Percentiles rank a stretch among this genome's conserved stretches.
phyloP scores from a whole-genome alignment of 2,888 invertebrate species.

The Nematopogon swammerdamellus region DNA sequence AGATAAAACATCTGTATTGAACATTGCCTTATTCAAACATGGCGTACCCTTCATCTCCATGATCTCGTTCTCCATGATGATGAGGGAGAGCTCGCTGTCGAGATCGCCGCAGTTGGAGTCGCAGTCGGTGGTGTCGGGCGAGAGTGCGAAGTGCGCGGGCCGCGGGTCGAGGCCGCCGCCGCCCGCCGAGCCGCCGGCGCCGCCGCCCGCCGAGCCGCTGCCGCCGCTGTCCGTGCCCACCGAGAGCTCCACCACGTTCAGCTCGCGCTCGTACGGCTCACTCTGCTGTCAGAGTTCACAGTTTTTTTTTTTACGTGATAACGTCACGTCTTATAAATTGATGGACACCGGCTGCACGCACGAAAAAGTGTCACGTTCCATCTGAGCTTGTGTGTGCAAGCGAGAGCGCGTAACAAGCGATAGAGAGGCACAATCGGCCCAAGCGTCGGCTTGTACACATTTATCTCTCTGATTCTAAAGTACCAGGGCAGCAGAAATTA shows the following conservation, averaged over 20 bases:
- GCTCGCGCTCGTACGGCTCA: constrained; percentile 50
- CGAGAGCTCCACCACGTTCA: constrained; percentile 58
- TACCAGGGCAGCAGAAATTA: no score
- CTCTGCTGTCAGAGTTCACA: constrained; percentile 24
- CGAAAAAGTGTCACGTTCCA: no score
- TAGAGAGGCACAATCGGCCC: no score
- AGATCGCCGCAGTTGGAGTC: constrained; percentile 85
- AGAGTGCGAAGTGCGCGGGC: constrained; percentile 72
- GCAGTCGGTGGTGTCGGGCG: constrained; percentile 90
- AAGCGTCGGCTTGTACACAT: no score
- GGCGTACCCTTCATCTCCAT: constrained; percentile 35
- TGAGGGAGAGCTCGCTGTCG: constrained; percentile 79
- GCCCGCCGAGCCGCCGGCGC: constrained; percentile 15
- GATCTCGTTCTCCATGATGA: constrained; percentile 67
- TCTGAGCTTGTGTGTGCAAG: no score
- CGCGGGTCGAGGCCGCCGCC: not conserved
- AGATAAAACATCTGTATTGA: no score
- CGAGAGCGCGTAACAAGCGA: no score
- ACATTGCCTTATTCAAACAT: no score
- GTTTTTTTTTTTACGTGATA: no score
- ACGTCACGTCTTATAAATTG: no score
- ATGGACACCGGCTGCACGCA: no score
- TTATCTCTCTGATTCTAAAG: no score
- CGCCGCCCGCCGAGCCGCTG: constrained; percentile 5
- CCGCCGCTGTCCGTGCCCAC: constrained; percentile 62